Percentiles rank a stretch among this genome's conserved stretches.
Evolutionary conservation across 2,888 invertebrate genomes (phyloP).

Genomic region (Lacanobia oleracea): DNA sequence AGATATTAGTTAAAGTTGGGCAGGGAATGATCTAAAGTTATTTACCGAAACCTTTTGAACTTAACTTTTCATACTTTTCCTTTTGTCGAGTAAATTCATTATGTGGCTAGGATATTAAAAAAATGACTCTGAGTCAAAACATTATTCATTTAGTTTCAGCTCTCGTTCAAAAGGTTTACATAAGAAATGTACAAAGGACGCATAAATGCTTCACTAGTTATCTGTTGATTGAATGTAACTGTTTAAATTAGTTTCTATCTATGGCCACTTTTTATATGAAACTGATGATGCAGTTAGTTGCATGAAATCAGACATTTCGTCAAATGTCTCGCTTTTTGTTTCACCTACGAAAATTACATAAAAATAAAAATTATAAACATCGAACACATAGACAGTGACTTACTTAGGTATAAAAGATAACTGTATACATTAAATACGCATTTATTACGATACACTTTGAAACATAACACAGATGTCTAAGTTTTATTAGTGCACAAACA

Average conservation of each 20-base stretch:
- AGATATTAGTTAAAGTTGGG: conserved; percentile 53
- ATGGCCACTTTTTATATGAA: conserved; percentile 54
- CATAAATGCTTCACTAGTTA: conserved; percentile 33
- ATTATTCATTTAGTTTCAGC: not conserved
- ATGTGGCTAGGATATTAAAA: not conserved
- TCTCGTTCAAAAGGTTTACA: conserved; percentile 39
- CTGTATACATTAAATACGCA: conserved; percentile 47
- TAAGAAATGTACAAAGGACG: conserved; percentile 30
- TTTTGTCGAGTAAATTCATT: conserved; percentile 6
- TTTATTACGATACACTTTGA: conserved; percentile 65
- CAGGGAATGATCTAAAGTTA: conserved; percentile 29
- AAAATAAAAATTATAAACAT: conserved; percentile 45
- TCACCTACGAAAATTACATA: conserved; percentile 45
- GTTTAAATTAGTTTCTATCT: conserved; percentile 38
- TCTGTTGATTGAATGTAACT: conserved; percentile 25
- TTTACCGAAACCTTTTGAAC: conserved; percentile 46
- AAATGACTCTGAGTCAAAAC: not conserved
- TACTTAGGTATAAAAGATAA: conserved; percentile 59
- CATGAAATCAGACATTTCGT: conserved; percentile 46
- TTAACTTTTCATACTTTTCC: not conserved
- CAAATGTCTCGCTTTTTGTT: conserved; percentile 44
- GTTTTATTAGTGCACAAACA: conserved; percentile 79
- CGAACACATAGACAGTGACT: conserved; percentile 59
- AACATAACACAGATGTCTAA: conserved; percentile 67
- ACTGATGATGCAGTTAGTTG: conserved; percentile 60